Base-by-base conservation (phyloP, 2,888 invertebrate genomes). In the Heliconius sara region DNA sequence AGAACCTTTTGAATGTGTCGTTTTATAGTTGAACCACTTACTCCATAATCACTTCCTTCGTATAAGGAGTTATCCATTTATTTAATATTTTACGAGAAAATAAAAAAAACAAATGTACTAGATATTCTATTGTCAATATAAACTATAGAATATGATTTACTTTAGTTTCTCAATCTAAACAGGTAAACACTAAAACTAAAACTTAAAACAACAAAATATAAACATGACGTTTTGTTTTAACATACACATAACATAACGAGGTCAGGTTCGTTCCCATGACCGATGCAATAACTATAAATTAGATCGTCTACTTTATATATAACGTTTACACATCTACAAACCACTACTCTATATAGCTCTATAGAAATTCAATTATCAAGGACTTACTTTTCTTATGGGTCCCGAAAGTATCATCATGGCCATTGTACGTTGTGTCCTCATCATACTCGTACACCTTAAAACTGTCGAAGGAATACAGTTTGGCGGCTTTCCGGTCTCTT, bases 401-500 rank as follows among this genome's bases (percentile, higher is more conserved):
- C 80, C 91, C 91, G 87, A 93, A 95, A 81, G 88, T 93, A 87
- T 95, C 94, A 83, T 94, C 94, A 83, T 92, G 93, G 79, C 91
- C 91, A 84, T 92, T 92, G 89, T 89, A 94, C 85, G 90, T 88
- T 83, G 90, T 88, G 83, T 94, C 95, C 83, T 92, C 95, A 89
- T 95, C 95, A 85, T 95, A 95, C 90, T 95, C 94, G 86, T 95
- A 95, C 84, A 91, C 94, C 90, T 95, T 93, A 89, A 95, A 95
- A 90, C 92, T 95, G 86, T 95, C 95, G 89, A 95, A 93, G 89
- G 95, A 95, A 95, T 95, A 95, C 95, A 95, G 95, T 92, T 94
- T 95, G 95, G 85, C 91, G 91, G 89, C 89, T 93, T 93, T 89
- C 85, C 82, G 30, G 30, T 85, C 79, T 84, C 81, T 82, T 79